Evolutionary conservation across 2,113 vertebrate genomes (phyloP).

Genomic region (Zosterops japonicus): DNA sequence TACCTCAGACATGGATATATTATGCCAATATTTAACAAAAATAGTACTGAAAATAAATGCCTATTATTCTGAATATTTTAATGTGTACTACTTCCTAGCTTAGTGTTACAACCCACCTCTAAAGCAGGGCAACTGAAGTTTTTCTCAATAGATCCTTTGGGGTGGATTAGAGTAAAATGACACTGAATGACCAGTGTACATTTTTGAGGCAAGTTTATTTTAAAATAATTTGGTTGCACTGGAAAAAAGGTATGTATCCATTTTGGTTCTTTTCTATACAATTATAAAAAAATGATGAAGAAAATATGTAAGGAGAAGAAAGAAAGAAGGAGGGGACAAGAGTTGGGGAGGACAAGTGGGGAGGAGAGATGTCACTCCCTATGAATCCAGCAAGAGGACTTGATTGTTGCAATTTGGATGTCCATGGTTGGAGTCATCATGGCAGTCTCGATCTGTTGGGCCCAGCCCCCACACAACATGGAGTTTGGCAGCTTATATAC

Average conservation of each 20-base stretch:
- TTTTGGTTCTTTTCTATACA: background rate
- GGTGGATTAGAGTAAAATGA: background rate
- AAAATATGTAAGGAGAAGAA: background rate
- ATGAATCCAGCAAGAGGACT: background rate
- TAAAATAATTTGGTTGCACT: background rate
- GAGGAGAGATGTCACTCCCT: accelerated
- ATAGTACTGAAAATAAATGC: conserved; percentile 79
- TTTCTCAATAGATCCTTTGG: background rate
- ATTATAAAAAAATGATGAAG: background rate
- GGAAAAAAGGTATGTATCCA: background rate
- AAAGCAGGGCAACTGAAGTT: background rate
- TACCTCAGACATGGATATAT: conserved; percentile 77
- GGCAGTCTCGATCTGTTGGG: background rate
- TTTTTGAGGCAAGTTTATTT: background rate
- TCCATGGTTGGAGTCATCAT: background rate
- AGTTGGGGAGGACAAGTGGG: background rate
- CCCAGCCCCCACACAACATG: too few relatives aligned
- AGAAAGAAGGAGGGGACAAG: background rate
- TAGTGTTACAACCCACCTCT: background rate
- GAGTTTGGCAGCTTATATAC: background rate
- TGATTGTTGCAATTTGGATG: background rate
- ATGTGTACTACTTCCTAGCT: conserved; percentile 36
- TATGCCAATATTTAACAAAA: conserved; percentile 67
- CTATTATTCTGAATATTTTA: conserved; percentile 74
- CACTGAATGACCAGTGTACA: background rate